Evolutionary conservation across 2,113 vertebrate species (phyloP), one percentile per base, ranked within the genome.

Genomic region (Chunga burmeisteri): DNA sequence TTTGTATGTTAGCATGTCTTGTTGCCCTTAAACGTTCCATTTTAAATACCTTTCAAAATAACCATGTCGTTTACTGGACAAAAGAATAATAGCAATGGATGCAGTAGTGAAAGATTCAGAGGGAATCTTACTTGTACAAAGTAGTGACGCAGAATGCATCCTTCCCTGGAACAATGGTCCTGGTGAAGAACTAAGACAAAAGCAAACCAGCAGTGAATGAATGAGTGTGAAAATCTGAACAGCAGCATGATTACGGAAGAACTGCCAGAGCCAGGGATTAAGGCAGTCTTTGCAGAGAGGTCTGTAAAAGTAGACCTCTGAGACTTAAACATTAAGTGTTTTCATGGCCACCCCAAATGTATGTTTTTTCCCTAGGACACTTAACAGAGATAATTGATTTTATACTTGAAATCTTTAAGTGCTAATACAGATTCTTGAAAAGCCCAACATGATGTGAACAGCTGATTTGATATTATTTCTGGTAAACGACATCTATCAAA

Each of bases 331-430:
- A 8, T 85, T n/a, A 63, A 68, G 50, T 77, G 70, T 91, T 92
- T 90, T 94, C 68, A 30, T 84, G 93, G 85, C 77, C 88, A 91
- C 86, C 59, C 83, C 63, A 77, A 81, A 72, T 78, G 78, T 49
- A 49, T 71, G 42, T 56, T 70, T 68, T 78, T 94, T 75, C 58
- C 80, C 53, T 91, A 14, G 26, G 44, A 94, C 1, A 14, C 70
- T 86, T 91, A 49, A 75, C 72, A 81, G 89, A 86, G 74, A 53
- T 74, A 84, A 89, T 75, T 83, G 72, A 55, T 88, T 96, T 93
- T 90, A 42, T 85, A 55, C 40, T 86, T 68, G 40, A 62, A 92
- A 52, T 7, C 2, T 80, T 75, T 67, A 93, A 86, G 63, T 83
- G 91, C 86, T 91, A 50, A 38, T 79, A 40, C 44, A 59, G 53